Percentiles rank a stretch among this genome's conserved stretches.
These are phyloP conservation scores for Malacoraja senta DNA, from an alignment of 2,797 vertebrate genomes.

Conservation along the genomic window DNA sequence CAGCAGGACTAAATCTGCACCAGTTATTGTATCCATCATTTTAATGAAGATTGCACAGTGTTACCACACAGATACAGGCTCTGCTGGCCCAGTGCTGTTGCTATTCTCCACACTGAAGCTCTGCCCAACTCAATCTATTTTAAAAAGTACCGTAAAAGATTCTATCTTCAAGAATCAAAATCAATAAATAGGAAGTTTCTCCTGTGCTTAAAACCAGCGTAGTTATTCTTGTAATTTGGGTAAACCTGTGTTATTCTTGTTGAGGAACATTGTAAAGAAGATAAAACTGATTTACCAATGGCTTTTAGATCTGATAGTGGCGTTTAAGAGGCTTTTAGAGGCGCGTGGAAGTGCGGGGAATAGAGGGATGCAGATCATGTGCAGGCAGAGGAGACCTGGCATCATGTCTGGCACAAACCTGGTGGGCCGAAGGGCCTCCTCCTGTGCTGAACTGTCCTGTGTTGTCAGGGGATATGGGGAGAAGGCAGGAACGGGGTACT, in stretches of 20 bases:
- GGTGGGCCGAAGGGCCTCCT: no score
- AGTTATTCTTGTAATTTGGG: neutral
- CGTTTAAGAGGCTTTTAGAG: no score
- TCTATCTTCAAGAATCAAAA: neutral
- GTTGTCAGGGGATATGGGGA: no score
- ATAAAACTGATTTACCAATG: neutral
- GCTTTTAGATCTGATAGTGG: neutral
- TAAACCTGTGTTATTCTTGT: neutral
- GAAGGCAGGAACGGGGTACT: no score
- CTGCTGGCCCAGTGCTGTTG: neutral
- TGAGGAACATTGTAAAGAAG: neutral
- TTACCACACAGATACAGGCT: neutral
- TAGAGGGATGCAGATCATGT: no score
- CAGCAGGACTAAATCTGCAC: neutral
- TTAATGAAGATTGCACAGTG: neutral
- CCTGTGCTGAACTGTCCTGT: no score
- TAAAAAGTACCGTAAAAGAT: neutral
- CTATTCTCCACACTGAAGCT: neutral
- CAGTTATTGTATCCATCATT: neutral
- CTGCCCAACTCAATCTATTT: neutral
- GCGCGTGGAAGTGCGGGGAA: no score
- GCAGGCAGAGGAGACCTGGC: no score
- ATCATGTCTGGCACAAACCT: no score
- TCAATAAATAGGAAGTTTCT: neutral
- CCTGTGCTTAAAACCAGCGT: neutral